Conservation (phyloP, 2,113 vertebrate genomes). For the Amphiprion percula region DNA sequence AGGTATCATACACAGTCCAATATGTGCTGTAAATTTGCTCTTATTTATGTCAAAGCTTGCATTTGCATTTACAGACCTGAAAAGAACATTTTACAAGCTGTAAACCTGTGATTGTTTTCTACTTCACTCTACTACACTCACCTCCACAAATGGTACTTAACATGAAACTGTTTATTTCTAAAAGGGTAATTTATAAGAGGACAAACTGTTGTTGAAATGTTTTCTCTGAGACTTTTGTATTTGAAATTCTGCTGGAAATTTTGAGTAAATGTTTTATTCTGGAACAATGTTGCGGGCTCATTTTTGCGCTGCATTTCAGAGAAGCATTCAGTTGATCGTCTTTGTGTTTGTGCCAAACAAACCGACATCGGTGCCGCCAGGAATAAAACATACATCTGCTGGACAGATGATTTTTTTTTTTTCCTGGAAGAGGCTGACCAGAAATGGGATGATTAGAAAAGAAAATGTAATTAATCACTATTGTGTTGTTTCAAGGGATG, state of each 20-base stretch:
- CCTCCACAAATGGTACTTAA: slow-evolving; percentile 33
- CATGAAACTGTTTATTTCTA: slow-evolving; percentile 65
- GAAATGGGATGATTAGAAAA: slow-evolving; percentile 11
- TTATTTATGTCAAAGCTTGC: slow-evolving; percentile 69
- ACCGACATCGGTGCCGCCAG: background rate
- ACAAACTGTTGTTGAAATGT: slow-evolving; percentile 65
- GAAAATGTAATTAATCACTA: slow-evolving; percentile 25
- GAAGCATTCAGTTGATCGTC: background rate
- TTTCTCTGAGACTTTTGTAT: slow-evolving; percentile 75
- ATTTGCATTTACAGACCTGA: slow-evolving; percentile 29
- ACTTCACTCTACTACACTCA: slow-evolving; percentile 23
- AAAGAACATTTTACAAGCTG: slow-evolving; percentile 9
- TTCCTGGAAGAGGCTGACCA: background rate
- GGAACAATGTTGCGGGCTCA: slow-evolving; percentile 34
- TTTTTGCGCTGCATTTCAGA: slow-evolving; percentile 34
- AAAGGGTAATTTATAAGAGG: slow-evolving; percentile 78
- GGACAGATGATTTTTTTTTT: slow-evolving; percentile 33
- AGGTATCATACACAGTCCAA: slow-evolving; percentile 8
- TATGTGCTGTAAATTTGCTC: slow-evolving; percentile 60
- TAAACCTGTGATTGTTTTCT: slow-evolving; percentile 48
- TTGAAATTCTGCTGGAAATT: slow-evolving; percentile 62
- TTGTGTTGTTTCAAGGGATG: slow-evolving; percentile 28
- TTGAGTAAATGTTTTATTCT: slow-evolving; percentile 73
- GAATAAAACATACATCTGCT: slow-evolving; percentile 49
- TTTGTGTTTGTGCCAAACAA: slow-evolving; percentile 39